phyloP scores from a whole-genome alignment of 2,113 vertebrate species.

The Tympanuchus pallidicinctus region DNA sequence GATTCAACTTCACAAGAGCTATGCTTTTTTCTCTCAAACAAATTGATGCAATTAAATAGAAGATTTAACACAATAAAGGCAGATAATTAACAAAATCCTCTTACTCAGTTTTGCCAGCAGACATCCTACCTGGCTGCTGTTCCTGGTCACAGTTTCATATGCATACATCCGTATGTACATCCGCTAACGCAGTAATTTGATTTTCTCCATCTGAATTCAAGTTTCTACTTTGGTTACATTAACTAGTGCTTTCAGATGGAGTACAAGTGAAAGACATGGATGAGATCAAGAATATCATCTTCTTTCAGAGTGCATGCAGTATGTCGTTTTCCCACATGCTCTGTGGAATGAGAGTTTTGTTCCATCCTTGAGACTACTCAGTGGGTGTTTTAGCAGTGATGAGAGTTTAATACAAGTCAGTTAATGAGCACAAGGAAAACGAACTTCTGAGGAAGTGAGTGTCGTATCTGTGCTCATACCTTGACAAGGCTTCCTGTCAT shows the following conservation, averaged over 20 bases:
- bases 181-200: background rate
- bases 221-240: background rate
- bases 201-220: background rate
- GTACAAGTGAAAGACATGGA: background rate
- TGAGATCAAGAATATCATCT: background rate
- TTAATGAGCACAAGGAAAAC: background rate
- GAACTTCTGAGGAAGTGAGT: background rate
- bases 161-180: background rate
- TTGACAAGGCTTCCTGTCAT: background rate
- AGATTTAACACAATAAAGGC: background rate
- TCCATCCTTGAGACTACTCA: background rate
- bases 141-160: background rate
- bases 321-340: background rate
- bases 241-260: background rate
- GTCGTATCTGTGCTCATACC: accelerated
- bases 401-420: background rate
- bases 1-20: accelerated
- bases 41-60: background rate
- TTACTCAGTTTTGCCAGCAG: background rate
- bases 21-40: background rate
- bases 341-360: background rate
- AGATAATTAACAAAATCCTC: background rate
- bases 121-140: background rate
- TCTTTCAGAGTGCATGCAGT: background rate
- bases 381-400: background rate